Percentiles rank a stretch among this genome's conserved stretches.
Evolutionary conservation across 2,888 invertebrate species (phyloP).

Genomic region (Acrocera orbiculus): DNA sequence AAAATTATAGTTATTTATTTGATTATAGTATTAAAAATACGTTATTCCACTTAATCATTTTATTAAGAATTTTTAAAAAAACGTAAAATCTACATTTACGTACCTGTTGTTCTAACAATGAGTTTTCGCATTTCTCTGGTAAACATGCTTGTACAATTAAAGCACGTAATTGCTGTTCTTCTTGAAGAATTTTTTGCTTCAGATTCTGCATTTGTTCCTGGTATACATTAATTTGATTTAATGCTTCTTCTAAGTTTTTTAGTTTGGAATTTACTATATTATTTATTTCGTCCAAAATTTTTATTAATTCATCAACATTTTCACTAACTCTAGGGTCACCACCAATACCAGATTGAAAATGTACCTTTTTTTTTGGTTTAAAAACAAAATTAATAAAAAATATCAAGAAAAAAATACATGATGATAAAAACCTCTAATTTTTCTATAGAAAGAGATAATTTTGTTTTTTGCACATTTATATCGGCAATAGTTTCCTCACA

Average conservation of each 20-base stretch:
- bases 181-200: conserved; percentile 66
- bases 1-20: no score
- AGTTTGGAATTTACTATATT: conserved; percentile 22
- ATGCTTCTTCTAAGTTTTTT: conserved; percentile 50
- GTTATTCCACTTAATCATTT: no score
- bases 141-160: conserved; percentile 69
- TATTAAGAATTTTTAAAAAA: no score
- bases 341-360: conserved; percentile 72
- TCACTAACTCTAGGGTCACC: conserved; percentile 59
- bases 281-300: conserved; percentile 43
- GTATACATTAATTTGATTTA: conserved; percentile 72
- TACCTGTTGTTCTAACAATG: conserved; percentile 77
- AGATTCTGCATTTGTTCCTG: conserved; percentile 73
- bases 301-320: conserved; percentile 49
- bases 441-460: conserved; percentile 74
- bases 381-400: no score
- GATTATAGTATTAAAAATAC: no score
- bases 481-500: conserved; percentile 77
- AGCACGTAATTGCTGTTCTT: conserved; percentile 71
- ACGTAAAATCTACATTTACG: no score
- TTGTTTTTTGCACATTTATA: conserved; percentile 74
- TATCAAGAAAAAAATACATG: conserved; percentile 5
- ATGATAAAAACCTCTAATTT: conserved; percentile 49
- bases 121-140: conserved; percentile 66
- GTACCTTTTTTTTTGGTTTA: conserved; percentile 40